Conservation (phyloP, 2,113 vertebrate species). For the Ahaetulla prasina region DNA sequence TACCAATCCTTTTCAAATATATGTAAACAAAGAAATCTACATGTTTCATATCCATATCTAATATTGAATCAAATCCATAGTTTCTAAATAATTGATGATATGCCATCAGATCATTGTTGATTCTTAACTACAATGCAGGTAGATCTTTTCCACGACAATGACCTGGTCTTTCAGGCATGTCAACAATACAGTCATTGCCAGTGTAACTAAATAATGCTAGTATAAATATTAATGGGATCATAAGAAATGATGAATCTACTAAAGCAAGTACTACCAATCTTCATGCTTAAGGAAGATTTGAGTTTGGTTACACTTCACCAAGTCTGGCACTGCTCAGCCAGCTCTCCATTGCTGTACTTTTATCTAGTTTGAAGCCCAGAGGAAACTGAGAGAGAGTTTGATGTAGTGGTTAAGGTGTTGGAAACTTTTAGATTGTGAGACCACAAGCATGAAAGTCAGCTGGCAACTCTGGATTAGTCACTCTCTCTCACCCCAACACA, state of each 20-base stretch:
- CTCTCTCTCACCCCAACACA: too few species aligned
- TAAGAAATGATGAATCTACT: neutral
- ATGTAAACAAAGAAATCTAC: neutral
- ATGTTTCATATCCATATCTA: neutral
- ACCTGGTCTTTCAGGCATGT: neutral
- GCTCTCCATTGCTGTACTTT: neutral
- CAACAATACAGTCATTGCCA: neutral
- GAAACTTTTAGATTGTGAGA: too few species aligned
- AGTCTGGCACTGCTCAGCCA: neutral
- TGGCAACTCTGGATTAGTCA: too few species aligned
- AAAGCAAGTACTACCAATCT: neutral
- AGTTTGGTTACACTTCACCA: neutral
- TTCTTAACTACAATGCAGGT: neutral
- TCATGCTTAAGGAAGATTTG: neutral
- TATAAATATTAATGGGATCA: neutral
- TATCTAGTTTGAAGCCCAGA: neutral
- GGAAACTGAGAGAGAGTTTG: too few species aligned
- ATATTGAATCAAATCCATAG: neutral
- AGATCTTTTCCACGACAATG: neutral
- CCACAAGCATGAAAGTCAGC: too few species aligned
- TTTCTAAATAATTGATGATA: neutral
- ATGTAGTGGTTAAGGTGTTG: too few species aligned
- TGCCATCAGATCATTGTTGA: neutral
- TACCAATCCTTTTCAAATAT: neutral
- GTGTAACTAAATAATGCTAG: neutral